Base-by-base conservation (phyloP, 2,888 invertebrate genomes). In the Stenichneumon culpator region DNA sequence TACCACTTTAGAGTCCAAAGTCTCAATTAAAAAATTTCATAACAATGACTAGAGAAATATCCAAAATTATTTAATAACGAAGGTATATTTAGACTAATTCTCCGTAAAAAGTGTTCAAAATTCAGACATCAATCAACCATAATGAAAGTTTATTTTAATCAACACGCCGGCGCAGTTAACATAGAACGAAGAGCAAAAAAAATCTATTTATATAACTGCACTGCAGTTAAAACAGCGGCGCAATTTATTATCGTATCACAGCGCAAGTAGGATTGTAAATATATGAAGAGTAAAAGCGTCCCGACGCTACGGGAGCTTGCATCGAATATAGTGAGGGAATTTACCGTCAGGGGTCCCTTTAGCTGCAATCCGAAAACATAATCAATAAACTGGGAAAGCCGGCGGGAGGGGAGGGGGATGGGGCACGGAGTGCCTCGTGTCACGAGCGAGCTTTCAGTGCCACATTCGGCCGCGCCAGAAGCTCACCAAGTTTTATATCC, bases 401-500 rank as follows among this genome's bases (percentile, higher is more conserved):
- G 79, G 69, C 6, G 2, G 7, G 2, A 11, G 39, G 39, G 11
- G 11, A 11, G 39, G 39, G 11, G 9, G 2, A 39, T 9, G 39
- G 79, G 83, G 68, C 60, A 83, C 72, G 82, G 82, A 81, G 75
- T 84, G 89, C 86, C 89, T 90, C 89, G 90, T 87, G 88, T 87
- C 84, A 79, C 87, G 84, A 82, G 79, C 72, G 90, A 90, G 91
- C 90, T 91, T 92, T 92, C 92, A 92, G 92, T 92, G 87, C 88
- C 90, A 90, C 88, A 87, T 89, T 90, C 88, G 89, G 79, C 89
- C 88, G 90, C 91, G 90, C 87, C 87, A 87, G 88, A 89, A 90
- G 90, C 90, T 91, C 88, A 86, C 86, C 73, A 84, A 83, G 44
- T 83, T 85, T 83, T 70, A 16, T 73, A 63, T 32, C 52, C 57